phyloP scores from a whole-genome alignment of 53 echinoderm and acorn worm species.

The Antedon mediterranea region DNA sequence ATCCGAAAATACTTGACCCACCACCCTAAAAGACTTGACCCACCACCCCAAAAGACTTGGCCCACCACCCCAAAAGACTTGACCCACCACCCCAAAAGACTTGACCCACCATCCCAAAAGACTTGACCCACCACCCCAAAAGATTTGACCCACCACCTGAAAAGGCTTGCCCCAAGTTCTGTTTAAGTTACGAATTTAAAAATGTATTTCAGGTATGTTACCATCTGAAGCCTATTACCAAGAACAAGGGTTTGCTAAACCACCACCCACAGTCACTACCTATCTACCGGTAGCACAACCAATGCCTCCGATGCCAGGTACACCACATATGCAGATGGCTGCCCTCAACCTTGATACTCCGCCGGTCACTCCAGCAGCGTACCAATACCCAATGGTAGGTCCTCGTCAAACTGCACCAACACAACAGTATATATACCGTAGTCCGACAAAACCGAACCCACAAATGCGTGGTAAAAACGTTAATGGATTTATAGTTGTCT shows the following conservation, averaged over 20 bases:
- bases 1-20: too few relatives aligned
- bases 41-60: too few relatives aligned
- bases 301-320: background rate
- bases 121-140: too few relatives aligned
- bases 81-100: too few relatives aligned
- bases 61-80: too few relatives aligned
- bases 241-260: background rate
- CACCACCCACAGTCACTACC: background rate
- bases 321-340: background rate
- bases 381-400: slow-evolving; percentile 34
- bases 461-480: background rate
- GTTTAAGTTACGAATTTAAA: too few relatives aligned
- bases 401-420: slow-evolving; percentile 23
- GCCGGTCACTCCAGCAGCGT: slow-evolving; percentile 13
- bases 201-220: background rate
- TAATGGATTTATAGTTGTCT: background rate
- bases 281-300: background rate
- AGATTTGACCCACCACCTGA: too few relatives aligned
- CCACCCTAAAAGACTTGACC: too few relatives aligned
- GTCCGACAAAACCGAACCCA: background rate
- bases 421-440: background rate
- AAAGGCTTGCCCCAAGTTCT: too few relatives aligned
- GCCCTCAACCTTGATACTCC: slow-evolving; percentile 2
- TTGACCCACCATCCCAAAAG: too few relatives aligned
- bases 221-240: background rate